These are phyloP conservation scores for Heptranchias perlo DNA, from an alignment of 2,113 vertebrate species.

Conservation along the genomic window DNA sequence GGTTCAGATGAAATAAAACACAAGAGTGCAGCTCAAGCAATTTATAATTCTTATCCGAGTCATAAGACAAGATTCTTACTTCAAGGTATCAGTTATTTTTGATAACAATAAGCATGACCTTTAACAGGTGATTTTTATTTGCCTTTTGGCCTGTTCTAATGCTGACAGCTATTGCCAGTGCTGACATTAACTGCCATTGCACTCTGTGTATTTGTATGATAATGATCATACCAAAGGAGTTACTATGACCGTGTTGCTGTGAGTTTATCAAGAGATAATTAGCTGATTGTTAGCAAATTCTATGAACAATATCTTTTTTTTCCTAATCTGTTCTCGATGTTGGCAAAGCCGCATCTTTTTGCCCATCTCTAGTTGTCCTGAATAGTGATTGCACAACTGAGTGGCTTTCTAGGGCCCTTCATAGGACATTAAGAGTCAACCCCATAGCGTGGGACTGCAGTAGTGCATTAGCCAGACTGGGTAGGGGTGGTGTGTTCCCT, in stretches of 20 bases:
- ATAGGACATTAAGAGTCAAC: too few relatives aligned
- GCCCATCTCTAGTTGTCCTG: too few relatives aligned
- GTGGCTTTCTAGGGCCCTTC: too few relatives aligned
- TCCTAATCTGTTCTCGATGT: not conserved
- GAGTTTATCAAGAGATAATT: not conserved
- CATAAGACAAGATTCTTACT: too few relatives aligned
- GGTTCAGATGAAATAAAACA: not conserved
- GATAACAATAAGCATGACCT: not conserved
- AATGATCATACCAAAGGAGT: not conserved
- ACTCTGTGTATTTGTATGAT: not conserved
- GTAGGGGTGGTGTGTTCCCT: too few relatives aligned
- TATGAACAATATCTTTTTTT: not conserved
- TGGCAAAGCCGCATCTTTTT: too few relatives aligned
- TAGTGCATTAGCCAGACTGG: too few relatives aligned
- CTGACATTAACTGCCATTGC: not conserved
- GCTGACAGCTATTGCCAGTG: not conserved
- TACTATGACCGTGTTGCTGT: not conserved
- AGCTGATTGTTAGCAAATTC: not conserved
- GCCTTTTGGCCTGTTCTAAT: not conserved
- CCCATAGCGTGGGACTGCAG: too few relatives aligned
- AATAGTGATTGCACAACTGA: too few relatives aligned
- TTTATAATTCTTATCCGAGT: not conserved
- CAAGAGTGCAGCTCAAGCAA: not conserved
- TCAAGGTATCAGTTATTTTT: too few relatives aligned
- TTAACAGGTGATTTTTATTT: not conserved